Evolutionary conservation across 2,113 vertebrate species (phyloP), one percentile per base, ranked within the genome.

Genomic region (Apeltes quadracus): DNA sequence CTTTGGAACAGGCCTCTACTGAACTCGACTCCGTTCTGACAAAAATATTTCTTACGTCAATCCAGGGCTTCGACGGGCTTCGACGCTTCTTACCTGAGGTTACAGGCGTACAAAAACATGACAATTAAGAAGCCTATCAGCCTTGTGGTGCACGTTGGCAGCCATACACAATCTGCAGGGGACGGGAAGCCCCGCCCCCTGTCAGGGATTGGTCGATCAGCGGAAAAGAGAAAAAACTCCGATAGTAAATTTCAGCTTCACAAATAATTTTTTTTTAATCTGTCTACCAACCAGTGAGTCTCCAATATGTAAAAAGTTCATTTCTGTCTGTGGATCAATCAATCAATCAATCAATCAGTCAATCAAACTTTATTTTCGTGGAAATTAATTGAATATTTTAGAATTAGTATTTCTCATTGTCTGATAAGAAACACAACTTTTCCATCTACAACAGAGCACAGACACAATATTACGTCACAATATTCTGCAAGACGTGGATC

Each of bases 141-240:
- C 18, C 15, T 1, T 20, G n/a, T 16, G 44, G 61, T 7, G 2
- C 72, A 74, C 58, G 67, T 25, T 72, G 69, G 72, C 75, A 44
- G 18, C 5, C 3, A 54, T 66, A 79, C 69, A 86, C 78, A 76
- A 39, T 18, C 25, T 56, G 51, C n/a, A 50, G 10, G 34, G 76
- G 41, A 57, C 36, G 44, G n/a, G 23, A n/a, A 66, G 64, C 1
- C 1, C 62, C 68, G 39, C 63, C 72, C 15, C 67, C 46, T 48
- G 32, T 8, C 12, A 1, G 29, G 56, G 77, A 86, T 82, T 89
- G 78, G 76, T 59, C 48, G 27, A 10, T 50, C 44, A 22, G 55
- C 5, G 16, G 11, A 14, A 36, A 61, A 8, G 23, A 27, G 23
- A 41, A 41, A 20, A 66, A 15, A 1, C 23, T 36, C 27, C 5